These are phyloP conservation scores for Meteorus cinctellus DNA, from an alignment of 2,888 invertebrate species.

Conservation along the genomic window DNA sequence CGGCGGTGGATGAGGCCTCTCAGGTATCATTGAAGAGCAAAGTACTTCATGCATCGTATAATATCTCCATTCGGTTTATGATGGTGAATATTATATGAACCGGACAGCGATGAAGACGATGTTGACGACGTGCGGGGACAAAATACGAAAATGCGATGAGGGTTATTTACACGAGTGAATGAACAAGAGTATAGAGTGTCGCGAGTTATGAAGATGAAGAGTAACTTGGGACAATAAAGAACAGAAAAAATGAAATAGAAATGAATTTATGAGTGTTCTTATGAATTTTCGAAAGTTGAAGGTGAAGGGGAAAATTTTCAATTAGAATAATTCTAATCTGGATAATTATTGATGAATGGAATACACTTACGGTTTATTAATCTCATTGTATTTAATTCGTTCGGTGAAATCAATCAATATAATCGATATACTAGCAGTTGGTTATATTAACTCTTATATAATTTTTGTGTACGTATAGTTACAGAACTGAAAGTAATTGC, in stretches of 20 bases:
- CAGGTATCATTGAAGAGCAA: constrained; percentile 47
- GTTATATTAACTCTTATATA: too few species aligned
- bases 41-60: constrained; percentile 46
- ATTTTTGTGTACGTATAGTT: too few species aligned
- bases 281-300: too few species aligned
- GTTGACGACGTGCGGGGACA: background rate
- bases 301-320: too few species aligned
- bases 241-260: background rate
- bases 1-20: constrained; percentile 20
- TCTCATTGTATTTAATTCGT: too few species aligned
- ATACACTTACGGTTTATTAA: too few species aligned
- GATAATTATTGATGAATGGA: too few species aligned
- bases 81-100: constrained; percentile 3
- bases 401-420: too few species aligned
- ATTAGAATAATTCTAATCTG: too few species aligned
- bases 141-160: constrained; percentile 43
- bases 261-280: too few species aligned
- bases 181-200: constrained; percentile 25
- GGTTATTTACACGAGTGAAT: constrained; percentile 42
- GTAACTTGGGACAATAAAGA: constrained; percentile 8
- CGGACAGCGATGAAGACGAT: background rate
- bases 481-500: too few species aligned
- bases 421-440: too few species aligned
- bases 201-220: constrained; percentile 43
- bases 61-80: constrained; percentile 53